phyloP scores from a whole-genome alignment of 2,888 invertebrate species.

The Orthosia gracilis region DNA sequence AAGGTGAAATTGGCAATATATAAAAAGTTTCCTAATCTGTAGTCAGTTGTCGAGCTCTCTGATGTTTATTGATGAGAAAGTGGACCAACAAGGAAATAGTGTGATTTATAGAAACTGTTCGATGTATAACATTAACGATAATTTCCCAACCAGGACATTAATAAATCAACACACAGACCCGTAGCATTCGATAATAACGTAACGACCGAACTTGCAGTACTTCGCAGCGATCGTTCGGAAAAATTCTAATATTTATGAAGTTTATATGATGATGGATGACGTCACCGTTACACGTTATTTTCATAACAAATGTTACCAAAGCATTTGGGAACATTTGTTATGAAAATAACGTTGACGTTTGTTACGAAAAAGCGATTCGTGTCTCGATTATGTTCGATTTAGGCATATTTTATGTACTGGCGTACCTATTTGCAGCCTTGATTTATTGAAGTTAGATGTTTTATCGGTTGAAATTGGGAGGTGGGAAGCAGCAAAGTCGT shows the following conservation, averaged over 20 bases:
- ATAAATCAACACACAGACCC: slow-evolving; percentile 31
- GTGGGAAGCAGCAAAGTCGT: background rate
- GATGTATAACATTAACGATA: background rate
- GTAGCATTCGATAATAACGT: slow-evolving; percentile 31
- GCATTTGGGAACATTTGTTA: no score
- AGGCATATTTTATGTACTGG: background rate
- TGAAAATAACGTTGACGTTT: no score
- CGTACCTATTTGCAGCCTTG: no score
- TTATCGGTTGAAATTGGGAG: background rate
- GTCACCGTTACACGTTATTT: slow-evolving; percentile 57
- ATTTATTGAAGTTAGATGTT: background rate
- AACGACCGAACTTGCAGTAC: slow-evolving; percentile 54
- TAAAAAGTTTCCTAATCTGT: no score
- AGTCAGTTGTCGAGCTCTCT: no score
- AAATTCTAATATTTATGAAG: slow-evolving; percentile 69
- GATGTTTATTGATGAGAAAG: no score
- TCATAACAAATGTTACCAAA: slow-evolving; percentile 35
- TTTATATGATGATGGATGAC: slow-evolving; percentile 65
- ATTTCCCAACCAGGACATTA: background rate
- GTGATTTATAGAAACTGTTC: no score
- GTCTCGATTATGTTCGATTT: slow-evolving; percentile 46
- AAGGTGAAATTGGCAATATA: no score
- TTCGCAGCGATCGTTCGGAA: slow-evolving; percentile 40
- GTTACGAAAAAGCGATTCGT: slow-evolving; percentile 57
- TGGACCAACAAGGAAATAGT: no score